Conservation (phyloP, 2,888 invertebrate species). For the Euplagia quadripunctaria region DNA sequence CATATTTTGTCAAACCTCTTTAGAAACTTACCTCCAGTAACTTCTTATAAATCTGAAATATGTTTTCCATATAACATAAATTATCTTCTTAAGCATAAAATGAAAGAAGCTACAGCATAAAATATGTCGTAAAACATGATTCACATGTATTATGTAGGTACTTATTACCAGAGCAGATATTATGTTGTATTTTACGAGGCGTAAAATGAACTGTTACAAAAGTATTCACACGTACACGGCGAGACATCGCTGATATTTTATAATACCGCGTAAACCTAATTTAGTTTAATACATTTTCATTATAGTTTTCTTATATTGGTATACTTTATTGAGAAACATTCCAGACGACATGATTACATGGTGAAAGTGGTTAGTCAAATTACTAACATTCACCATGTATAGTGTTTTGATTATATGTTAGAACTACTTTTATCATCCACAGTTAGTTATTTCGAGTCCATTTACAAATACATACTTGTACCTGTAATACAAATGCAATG, state of each 20-base stretch:
- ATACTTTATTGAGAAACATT: background rate
- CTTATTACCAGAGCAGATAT: constrained; percentile 67
- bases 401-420: background rate
- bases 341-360: background rate
- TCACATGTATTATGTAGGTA: constrained; percentile 68
- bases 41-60: constrained; percentile 61
- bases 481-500: too few relatives aligned
- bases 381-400: background rate
- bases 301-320: background rate
- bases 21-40: constrained; percentile 53
- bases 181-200: constrained; percentile 74
- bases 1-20: constrained; percentile 50
- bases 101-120: constrained; percentile 68
- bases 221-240: constrained; percentile 41
- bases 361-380: background rate
- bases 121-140: constrained; percentile 73
- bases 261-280: constrained; percentile 22
- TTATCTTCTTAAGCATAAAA: constrained; percentile 65
- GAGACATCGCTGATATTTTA: constrained; percentile 16
- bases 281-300: background rate
- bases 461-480: too few relatives aligned
- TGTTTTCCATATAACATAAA: constrained; percentile 60
- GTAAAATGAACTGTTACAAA: constrained; percentile 68
- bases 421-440: background rate
- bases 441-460: background rate